These are phyloP conservation scores for Cryptomyrus ogoouensis DNA, from an alignment of 2,113 vertebrate species.

Conservation along the genomic window DNA sequence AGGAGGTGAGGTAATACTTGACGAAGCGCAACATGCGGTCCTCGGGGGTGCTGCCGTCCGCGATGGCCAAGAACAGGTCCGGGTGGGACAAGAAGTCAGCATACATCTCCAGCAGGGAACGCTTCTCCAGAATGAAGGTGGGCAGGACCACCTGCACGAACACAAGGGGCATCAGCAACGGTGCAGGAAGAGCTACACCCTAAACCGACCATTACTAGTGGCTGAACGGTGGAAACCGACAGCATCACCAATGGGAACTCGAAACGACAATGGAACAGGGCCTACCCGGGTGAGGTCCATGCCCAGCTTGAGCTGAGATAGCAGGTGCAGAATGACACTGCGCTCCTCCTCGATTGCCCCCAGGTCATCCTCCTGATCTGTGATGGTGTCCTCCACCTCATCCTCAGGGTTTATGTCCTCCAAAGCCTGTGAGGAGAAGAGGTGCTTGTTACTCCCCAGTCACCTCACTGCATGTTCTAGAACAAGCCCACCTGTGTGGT, in stretches of 20 bases:
- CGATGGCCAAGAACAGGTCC: conserved; percentile 82
- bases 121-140: conserved; percentile 96
- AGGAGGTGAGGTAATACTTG: conserved; percentile 97
- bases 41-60: conserved; percentile 70
- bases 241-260: neutral
- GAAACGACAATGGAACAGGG: conserved; percentile 1
- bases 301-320: conserved; percentile 96
- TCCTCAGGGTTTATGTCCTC: conserved; percentile 84
- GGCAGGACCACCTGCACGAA: conserved; percentile 84
- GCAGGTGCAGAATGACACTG: conserved; percentile 91
- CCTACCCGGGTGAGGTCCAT: conserved; percentile 97
- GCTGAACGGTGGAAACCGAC: neutral
- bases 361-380: conserved; percentile 82
- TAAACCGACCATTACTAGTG: neutral
- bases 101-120: conserved; percentile 95
- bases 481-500: neutral
- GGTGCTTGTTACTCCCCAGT: neutral
- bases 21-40: conserved; percentile 94
- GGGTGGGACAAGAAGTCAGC: conserved; percentile 98
- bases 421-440: conserved; percentile 63
- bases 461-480: neutral
- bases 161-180: neutral
- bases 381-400: conserved; percentile 76
- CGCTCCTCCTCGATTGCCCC: conserved; percentile 91
- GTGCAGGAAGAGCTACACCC: neutral